Percentiles rank a stretch among this genome's conserved stretches.
Conservation (phyloP, 1,140 invertebrate species). For the Triops longicaudatus region DNA sequence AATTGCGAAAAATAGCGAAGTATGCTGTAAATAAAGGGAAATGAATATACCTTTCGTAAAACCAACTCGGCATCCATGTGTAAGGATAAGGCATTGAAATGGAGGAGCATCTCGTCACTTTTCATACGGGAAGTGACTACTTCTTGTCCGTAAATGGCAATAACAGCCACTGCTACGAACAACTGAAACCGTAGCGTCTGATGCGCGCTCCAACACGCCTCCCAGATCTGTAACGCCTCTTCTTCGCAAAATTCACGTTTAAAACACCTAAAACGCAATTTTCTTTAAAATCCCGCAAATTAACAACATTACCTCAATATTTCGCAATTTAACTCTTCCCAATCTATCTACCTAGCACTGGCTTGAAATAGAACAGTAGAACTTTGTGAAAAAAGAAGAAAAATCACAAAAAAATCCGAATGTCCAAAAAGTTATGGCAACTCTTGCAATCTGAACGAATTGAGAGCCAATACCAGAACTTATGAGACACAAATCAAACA, state of each 20-base stretch:
- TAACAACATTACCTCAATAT: too few species aligned
- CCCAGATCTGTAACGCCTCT: conserved; percentile 81
- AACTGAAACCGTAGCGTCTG: conserved; percentile 87
- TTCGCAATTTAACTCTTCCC: too few species aligned
- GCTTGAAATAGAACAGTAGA: too few species aligned
- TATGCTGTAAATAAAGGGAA: conserved; percentile 29
- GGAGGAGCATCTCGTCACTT: conserved; percentile 85
- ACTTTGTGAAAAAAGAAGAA: too few species aligned
- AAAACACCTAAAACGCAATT: conserved; percentile 55
- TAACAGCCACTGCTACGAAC: conserved; percentile 81
- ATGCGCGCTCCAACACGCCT: conserved; percentile 89
- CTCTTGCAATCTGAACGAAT: too few species aligned
- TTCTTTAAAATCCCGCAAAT: too few species aligned
- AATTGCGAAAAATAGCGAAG: too few species aligned
- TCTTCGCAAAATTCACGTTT: conserved; percentile 81
- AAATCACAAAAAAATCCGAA: too few species aligned
- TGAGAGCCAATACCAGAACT: not conserved
- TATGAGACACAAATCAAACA: too few species aligned
- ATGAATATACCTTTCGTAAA: conserved; percentile 57
- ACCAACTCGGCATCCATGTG: conserved; percentile 91
- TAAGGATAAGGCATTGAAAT: conserved; percentile 90
- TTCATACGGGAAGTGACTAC: conserved; percentile 79
- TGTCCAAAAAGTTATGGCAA: too few species aligned
- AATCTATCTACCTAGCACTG: too few species aligned
- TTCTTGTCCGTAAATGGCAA: conserved; percentile 78